phyloP scores from a whole-genome alignment of 2,113 vertebrate species.

The Piaya cayana region DNA sequence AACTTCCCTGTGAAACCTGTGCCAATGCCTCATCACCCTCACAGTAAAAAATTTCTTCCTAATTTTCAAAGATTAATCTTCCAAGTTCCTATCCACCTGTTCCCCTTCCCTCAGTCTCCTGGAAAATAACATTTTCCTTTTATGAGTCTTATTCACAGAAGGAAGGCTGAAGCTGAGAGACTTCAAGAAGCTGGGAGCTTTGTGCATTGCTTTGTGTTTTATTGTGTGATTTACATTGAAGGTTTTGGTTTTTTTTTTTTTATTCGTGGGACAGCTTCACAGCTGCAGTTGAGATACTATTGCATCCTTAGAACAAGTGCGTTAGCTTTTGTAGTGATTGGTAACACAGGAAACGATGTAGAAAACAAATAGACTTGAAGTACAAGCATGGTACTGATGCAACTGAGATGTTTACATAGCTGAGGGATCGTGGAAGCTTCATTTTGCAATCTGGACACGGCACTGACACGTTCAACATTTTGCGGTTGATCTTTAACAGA shows the following conservation, averaged over 20 bases:
- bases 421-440: neutral
- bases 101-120: fast-evolving
- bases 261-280: neutral
- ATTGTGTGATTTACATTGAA: neutral
- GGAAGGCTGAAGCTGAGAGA: neutral
- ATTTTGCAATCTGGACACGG: neutral
- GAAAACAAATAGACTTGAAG: neutral
- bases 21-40: too few relatives aligned
- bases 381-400: fast-evolving
- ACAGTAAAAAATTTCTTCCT: too few relatives aligned
- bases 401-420: neutral
- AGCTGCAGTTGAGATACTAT: neutral
- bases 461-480: neutral
- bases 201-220: neutral
- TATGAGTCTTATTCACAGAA: neutral
- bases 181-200: neutral
- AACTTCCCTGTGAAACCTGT: too few relatives aligned
- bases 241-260: neutral
- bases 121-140: neutral
- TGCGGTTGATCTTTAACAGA: neutral
- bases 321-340: neutral
- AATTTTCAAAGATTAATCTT: too few relatives aligned
- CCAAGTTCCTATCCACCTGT: neutral
- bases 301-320: neutral
- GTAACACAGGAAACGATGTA: neutral